phyloP scores from a whole-genome alignment of 1,140 invertebrate species.

The Tribolium madens region DNA sequence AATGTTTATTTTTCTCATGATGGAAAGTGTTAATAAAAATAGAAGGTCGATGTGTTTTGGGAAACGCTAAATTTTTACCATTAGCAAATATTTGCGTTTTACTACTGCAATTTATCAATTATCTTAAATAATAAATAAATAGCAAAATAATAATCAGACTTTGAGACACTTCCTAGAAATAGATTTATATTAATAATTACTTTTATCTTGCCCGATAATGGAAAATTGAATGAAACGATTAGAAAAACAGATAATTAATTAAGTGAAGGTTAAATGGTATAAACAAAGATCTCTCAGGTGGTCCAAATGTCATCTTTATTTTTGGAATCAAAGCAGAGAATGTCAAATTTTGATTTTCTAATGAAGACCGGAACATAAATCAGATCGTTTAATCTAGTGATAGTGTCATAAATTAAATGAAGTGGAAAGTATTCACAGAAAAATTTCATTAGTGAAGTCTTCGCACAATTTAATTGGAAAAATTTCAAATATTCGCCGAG shows the following conservation, averaged over 20 bases:
- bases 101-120: neutral
- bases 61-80: neutral
- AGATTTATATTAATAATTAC: neutral
- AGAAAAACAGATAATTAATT: neutral
- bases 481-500: neutral
- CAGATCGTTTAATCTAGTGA: neutral
- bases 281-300: neutral
- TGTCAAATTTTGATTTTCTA: neutral
- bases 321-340: neutral
- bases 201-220: neutral
- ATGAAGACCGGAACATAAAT: neutral
- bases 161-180: neutral
- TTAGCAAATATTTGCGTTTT: neutral
- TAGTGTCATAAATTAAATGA: neutral
- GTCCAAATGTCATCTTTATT: neutral
- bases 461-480: neutral
- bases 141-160: neutral
- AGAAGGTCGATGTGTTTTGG: neutral
- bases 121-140: neutral
- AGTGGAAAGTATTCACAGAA: neutral
- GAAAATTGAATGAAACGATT: neutral
- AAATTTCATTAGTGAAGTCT: neutral
- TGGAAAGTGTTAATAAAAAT: conserved; percentile 11
- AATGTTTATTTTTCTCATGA: conserved; percentile 24
- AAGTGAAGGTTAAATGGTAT: neutral